Base-by-base conservation (phyloP, 1,140 invertebrate genomes). In the Drosophila kurseongensis region DNA sequence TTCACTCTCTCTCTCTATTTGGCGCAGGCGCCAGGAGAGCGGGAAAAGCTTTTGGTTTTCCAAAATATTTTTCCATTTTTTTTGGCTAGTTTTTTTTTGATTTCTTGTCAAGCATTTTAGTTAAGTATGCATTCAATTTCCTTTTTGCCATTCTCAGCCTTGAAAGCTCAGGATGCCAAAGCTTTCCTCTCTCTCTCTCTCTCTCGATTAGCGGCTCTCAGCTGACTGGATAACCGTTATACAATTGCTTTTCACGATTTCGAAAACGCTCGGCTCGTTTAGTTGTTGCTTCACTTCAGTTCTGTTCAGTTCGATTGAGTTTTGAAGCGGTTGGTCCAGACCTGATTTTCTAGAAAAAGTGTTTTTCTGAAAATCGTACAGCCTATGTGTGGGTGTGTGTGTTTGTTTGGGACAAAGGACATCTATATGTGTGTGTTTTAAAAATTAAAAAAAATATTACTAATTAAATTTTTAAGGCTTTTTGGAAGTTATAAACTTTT, bases 221-320 rank as follows among this genome's bases (percentile, higher is more conserved):
- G 38, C 75, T 56, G 52, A 42, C 48, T 36, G 40, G 13, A 45
- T 42, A 57, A 52, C 47, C 63, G 75, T 76, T 79, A 73, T 76
- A 83, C 79, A 27, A 14, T 50, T 66, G 66, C 71, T 60, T 27
- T 72, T 47, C 40, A 35, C 65, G 63, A 65, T 88, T 82, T 82
- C 67, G 59, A 66, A 77, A 61, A 27, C n/a, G 16, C 9, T 57
- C 66, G 63, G 65, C 35, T 62, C 69, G 60, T 54, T 88, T 84
- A 88, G 83, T 88, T 88, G 83, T 88, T 88, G 83, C 83, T 88
- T 88, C 83, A 88, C 83, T 57, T 89, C 76, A 88, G 84, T 84
- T 77, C 80, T 51, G 72, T 73, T 83, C 71, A 83, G 67, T 74
- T 61, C 51, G 63, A 36, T 40, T 23, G 27, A 16, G 18, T 48